Evolutionary conservation across 2,797 vertebrate species (phyloP).

Genomic region (Thamnophis elegans): DNA sequence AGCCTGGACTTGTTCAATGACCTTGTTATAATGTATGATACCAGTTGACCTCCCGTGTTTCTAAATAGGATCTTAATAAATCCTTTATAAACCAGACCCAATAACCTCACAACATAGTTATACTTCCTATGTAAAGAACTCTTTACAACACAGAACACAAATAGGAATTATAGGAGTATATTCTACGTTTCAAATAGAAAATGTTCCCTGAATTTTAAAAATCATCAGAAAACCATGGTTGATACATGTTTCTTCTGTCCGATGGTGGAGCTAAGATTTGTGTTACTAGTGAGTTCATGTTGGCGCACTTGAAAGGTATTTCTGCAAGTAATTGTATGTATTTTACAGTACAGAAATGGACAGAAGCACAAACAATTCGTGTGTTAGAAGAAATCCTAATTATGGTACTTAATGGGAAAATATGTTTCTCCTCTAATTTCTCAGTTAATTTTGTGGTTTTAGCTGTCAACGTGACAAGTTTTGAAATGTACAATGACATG

Average conservation of each 20-base stretch:
- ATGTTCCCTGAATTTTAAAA: not conserved
- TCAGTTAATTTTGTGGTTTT: not conserved
- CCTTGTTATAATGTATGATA: constrained; percentile 1
- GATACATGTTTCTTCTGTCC: not conserved
- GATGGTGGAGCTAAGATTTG: not conserved
- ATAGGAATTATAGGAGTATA: not conserved
- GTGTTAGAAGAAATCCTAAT: not conserved
- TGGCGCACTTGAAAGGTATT: not conserved
- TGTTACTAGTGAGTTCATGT: not conserved
- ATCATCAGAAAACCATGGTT: not conserved
- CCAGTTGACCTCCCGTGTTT: not conserved
- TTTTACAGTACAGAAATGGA: not conserved
- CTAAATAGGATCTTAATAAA: not conserved
- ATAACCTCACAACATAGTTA: not conserved
- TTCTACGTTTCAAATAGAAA: not conserved
- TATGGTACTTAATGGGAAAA: not conserved
- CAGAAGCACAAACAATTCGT: not conserved
- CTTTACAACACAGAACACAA: not conserved
- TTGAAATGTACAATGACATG: not conserved
- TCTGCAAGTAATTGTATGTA: not conserved
- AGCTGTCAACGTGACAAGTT: not conserved
- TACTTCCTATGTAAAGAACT: not conserved
- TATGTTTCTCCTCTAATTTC: not conserved
- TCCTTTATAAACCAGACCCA: not conserved
- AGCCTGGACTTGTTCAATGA: constrained; percentile 31